These are phyloP conservation scores for Cybosia mesomella DNA, from an alignment of 2,888 invertebrate species.

Conservation along the genomic window DNA sequence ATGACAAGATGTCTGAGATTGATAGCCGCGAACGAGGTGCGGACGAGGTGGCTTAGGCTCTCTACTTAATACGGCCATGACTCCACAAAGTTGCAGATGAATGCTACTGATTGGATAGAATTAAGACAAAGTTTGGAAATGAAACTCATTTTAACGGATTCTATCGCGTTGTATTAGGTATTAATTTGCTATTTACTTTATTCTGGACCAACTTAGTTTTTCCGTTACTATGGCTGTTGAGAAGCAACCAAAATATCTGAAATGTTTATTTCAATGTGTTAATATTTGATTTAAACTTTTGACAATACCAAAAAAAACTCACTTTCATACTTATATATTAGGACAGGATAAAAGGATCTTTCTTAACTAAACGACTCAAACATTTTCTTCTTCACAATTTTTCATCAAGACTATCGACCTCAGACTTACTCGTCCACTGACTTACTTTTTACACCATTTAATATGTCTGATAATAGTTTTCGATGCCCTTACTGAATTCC, in stretches of 20 bases:
- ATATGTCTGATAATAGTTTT: neutral
- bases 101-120: neutral
- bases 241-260: neutral
- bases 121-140: neutral
- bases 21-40: neutral
- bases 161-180: neutral
- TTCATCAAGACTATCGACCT: neutral
- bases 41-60: neutral
- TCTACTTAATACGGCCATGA: neutral
- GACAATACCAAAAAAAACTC: no score
- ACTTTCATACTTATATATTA: no score
- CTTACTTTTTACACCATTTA: neutral
- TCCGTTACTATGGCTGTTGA: neutral
- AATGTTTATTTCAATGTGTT: no score
- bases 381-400: neutral
- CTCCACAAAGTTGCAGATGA: neutral
- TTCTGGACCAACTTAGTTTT: no score
- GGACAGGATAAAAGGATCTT: no score
- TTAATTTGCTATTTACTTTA: neutral
- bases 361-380: neutral
- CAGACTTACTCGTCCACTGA: neutral
- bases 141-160: neutral
- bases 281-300: no score
- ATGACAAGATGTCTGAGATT: conserved; percentile 14
- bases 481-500: neutral